Evolutionary conservation across 2,113 vertebrate genomes (phyloP), one percentile per base, ranked within the genome.

Genomic region (Mobula hypostoma): DNA sequence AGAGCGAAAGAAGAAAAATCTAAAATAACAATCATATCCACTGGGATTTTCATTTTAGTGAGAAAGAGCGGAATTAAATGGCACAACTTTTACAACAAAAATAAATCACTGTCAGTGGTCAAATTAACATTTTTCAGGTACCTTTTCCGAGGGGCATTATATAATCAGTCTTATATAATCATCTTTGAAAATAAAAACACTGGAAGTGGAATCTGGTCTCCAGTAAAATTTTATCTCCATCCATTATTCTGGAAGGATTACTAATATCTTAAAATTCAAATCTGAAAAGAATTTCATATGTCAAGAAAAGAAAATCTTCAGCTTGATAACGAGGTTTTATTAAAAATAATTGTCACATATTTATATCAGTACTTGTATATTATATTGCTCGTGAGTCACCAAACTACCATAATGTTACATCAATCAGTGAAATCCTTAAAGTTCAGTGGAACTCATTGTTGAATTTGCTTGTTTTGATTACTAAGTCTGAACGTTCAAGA

Each of bases 71-170:
- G 68, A 70, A 93, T 93, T 93, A 74, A 68, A 88, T 66, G 61
- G 85, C 85, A 88, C 9, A 93, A 72, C 68, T 74, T 36, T 48
- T 93, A 36, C 19, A 93, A 93, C 90, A 93, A 88, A 87, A 88
- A 88, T 88, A 88, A 88, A 88, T 88, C 85, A 88, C 85, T 88
- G 85, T 66, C 85, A 88, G 63, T 88, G 85, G 63, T 66, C 58
- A 66, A 29, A 12, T 88, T 63, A 32, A 32, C 58, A 88, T 88
- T 63, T 79, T 32, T 85, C 82, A 85, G 56, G 9, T 88, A n/a
- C 85, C 58, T 66, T n/a, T 29, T 88, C 2, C 58, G 63, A 74
- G 72, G 27, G 63, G 85, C 29, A 88, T n/a, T 88, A 88, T 88
- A 63, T 17, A 5, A 88, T 88, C 85, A 88, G 48, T 48, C 48